Base-by-base conservation (phyloP, 2,888 invertebrate species). In the Cheilosia vulpina region DNA sequence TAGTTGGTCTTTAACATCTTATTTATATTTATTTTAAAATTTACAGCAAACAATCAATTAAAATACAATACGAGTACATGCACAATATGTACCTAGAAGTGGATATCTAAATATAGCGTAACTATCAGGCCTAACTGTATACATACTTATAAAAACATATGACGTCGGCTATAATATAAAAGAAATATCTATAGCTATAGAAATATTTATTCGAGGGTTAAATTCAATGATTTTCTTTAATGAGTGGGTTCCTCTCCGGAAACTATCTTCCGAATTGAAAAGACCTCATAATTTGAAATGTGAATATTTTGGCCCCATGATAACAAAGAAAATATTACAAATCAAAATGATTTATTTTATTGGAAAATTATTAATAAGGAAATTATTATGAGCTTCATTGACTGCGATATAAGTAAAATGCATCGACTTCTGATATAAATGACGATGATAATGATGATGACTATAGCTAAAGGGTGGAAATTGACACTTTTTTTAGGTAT, bases 311-410 rank as follows among this genome's bases (percentile, higher is more conserved):
- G 63, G n/a, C 79, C 79, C 69, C 65, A 75, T 55, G 43, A 60
- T 65, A 65, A 58, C 69, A 69, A 80, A 72, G 55, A 45, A 84
- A 75, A 71, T 80, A 80, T 55, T 75, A 58, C 69, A 76, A 76
- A 85, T 72, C 80, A 55, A 81, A 62, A 76, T 72, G 76, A 85
- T 81, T 65, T 85, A 85, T 72, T 85, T 85, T 81, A 85, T 85
- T 85, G 85, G 84, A 78, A 81, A 80, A 53, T 85, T 81, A 81
- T 85, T 85, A 66, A 81, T 68, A 76, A 81, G 81, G 85, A 81
- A 81, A 81, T 76, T 76, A 66, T 85, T 85, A 85, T 50, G 62
- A 76, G 76, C 85, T 72, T 77, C 81, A 76, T 72, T 85, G 71
- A 66, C 71, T 85, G 31, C 72, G 80, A 65, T 66, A 65, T 52